phyloP scores from a whole-genome alignment of 1,140 invertebrate genomes.

The Aphidius gifuensis region DNA sequence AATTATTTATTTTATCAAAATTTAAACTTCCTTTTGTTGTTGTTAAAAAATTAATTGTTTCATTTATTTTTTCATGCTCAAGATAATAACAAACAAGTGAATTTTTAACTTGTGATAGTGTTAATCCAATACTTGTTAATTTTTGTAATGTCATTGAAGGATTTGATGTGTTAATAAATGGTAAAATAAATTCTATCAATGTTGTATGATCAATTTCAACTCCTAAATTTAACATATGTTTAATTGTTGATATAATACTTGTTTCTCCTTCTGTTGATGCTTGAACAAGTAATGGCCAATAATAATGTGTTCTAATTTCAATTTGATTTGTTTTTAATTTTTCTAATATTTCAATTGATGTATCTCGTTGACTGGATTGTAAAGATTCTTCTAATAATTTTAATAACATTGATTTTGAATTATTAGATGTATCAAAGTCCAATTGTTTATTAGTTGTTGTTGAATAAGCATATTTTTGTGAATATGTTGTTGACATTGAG shows the following conservation, averaged over 20 bases:
- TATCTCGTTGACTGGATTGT: conserved; percentile 40
- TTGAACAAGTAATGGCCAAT: conserved; percentile 55
- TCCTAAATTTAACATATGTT: conserved; percentile 53
- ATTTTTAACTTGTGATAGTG: conserved; percentile 43
- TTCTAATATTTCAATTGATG: conserved; percentile 53
- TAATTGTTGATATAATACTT: conserved; percentile 55
- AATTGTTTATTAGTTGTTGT: no score
- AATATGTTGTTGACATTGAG: not conserved
- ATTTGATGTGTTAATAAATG: conserved; percentile 53
- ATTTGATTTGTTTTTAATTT: conserved; percentile 52
- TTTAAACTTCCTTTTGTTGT: conserved; percentile 46
- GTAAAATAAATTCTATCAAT: conserved; percentile 54
- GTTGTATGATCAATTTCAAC: conserved; percentile 57
- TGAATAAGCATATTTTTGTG: not conserved
- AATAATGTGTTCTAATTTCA: conserved; percentile 58
- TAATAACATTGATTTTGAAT: conserved; percentile 38
- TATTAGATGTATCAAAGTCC: no score
- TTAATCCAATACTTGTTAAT: conserved; percentile 49
- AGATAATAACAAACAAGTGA: conserved; percentile 55
- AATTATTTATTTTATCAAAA: conserved; percentile 39
- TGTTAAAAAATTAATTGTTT: conserved; percentile 52
- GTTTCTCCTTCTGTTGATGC: conserved; percentile 30
- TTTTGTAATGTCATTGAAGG: conserved; percentile 52
- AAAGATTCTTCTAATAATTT: conserved; percentile 48
- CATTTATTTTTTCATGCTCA: conserved; percentile 46